Percentiles rank a stretch among this genome's conserved stretches.
These are phyloP conservation scores for Saccostrea glomerata DNA, from an alignment of 1,140 invertebrate species.

Conservation along the genomic window DNA sequence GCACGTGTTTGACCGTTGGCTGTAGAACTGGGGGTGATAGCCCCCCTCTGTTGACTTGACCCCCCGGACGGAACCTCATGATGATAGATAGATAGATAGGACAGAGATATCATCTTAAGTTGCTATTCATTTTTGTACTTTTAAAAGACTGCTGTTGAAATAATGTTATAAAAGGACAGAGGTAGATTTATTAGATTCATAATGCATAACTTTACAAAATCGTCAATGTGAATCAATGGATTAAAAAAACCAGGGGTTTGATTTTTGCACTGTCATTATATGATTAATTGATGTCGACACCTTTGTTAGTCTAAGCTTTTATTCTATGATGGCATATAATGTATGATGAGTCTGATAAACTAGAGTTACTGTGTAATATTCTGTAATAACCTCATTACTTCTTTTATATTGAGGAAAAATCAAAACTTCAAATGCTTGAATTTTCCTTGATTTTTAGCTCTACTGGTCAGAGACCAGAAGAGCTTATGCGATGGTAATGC, in stretches of 20 bases:
- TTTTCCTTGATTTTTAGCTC: no score
- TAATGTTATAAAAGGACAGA: not conserved
- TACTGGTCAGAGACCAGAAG: no score
- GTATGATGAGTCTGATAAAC: not conserved
- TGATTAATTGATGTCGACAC: not conserved
- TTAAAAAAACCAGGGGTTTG: not conserved
- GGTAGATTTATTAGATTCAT: not conserved
- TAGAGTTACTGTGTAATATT: not conserved
- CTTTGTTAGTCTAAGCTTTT: not conserved
- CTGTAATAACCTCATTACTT: not conserved
- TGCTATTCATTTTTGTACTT: conserved; percentile 17
- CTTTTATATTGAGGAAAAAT: no score
- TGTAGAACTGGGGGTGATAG: not conserved
- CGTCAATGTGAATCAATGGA: no score
- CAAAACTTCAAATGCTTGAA: no score
- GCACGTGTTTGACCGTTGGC: not conserved
- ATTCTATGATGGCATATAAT: not conserved
- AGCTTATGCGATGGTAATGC: no score
- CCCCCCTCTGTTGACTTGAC: not conserved
- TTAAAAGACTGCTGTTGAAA: conserved; percentile 1
- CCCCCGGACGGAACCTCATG: not conserved
- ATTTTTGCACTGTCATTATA: not conserved
- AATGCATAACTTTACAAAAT: not conserved
- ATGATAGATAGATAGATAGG: not conserved
- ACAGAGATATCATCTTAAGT: not conserved